A percentile compares a stretch with the other conserved stretches of the same genome.
Conservation (phyloP, 1,140 invertebrate species). For the Physella acuta region DNA sequence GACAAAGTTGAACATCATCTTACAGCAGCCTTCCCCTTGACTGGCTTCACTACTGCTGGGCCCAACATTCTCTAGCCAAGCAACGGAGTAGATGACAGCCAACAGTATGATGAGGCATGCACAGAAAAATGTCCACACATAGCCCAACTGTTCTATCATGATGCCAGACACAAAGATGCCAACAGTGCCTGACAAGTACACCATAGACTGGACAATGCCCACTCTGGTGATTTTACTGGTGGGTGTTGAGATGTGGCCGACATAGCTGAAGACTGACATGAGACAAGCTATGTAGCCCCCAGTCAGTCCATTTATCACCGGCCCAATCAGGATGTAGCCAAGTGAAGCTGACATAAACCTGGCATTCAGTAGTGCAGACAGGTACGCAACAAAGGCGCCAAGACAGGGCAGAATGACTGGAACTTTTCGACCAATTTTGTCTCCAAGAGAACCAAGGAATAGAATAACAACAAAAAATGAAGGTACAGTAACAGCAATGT, state of each 20-base stretch:
- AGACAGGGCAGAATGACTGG: constrained; percentile 81
- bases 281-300: constrained; percentile 86
- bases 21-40: constrained; percentile 8
- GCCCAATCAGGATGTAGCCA: constrained; percentile 55
- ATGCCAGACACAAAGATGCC: constrained; percentile 59
- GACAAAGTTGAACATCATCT: constrained; percentile 14
- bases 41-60: not conserved
- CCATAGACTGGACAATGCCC: constrained; percentile 74
- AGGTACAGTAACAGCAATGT: constrained; percentile 56
- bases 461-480: constrained; percentile 57
- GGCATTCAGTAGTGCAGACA: constrained; percentile 77
- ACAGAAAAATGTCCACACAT: constrained; percentile 38
- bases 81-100: constrained; percentile 56
- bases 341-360: constrained; percentile 53
- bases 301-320: constrained; percentile 65
- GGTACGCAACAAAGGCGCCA: constrained; percentile 75
- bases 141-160: constrained; percentile 54
- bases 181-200: constrained; percentile 60
- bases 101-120: constrained; percentile 52
- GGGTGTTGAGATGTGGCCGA: constrained; percentile 80
- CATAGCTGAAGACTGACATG: constrained; percentile 87
- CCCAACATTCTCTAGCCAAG: constrained; percentile 48
- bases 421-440: constrained; percentile 76
- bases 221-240: constrained; percentile 79
- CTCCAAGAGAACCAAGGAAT: constrained; percentile 69